Evolutionary conservation across 2,888 invertebrate genomes (phyloP).

Genomic region (Dicyrtomina minuta): DNA sequence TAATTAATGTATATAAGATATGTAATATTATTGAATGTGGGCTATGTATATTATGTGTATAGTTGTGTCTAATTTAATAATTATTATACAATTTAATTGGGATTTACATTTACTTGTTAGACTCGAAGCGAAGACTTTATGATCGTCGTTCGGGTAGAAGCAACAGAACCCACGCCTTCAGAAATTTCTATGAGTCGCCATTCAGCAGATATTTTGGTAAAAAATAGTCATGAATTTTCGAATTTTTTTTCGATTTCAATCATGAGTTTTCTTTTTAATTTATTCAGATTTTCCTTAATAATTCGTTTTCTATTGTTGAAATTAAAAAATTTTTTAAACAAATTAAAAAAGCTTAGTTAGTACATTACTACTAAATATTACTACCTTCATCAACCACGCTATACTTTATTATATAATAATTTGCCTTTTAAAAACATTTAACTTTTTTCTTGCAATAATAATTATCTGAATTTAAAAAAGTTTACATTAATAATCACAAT

Average conservation of each 20-base stretch:
- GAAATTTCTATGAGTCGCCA: conserved; percentile 76
- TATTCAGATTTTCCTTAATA: too few species aligned
- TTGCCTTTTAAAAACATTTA: too few species aligned
- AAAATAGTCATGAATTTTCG: conserved; percentile 42
- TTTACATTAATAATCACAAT: too few species aligned
- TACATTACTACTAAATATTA: too few species aligned
- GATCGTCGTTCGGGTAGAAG: conserved; percentile 60
- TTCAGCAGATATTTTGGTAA: conserved; percentile 87
- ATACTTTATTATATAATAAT: too few species aligned
- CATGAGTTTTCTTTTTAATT: too few species aligned
- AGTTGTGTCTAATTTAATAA: not conserved
- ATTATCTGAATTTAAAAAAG: too few species aligned
- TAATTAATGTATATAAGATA: not conserved
- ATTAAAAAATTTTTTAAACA: too few species aligned
- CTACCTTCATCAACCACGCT: too few species aligned
- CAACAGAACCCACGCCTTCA: conserved; percentile 52
- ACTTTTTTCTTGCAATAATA: too few species aligned
- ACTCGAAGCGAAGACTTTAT: conserved; percentile 58
- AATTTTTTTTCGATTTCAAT: not conserved
- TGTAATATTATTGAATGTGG: not conserved
- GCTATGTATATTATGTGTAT: not conserved
- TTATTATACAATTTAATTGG: not conserved
- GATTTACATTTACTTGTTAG: conserved; percentile 50
- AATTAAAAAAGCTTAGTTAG: too few species aligned
- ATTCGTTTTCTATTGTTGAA: too few species aligned